Evolutionary conservation across 1,140 invertebrate genomes (phyloP).

Genomic region (Ips nitidus): DNA sequence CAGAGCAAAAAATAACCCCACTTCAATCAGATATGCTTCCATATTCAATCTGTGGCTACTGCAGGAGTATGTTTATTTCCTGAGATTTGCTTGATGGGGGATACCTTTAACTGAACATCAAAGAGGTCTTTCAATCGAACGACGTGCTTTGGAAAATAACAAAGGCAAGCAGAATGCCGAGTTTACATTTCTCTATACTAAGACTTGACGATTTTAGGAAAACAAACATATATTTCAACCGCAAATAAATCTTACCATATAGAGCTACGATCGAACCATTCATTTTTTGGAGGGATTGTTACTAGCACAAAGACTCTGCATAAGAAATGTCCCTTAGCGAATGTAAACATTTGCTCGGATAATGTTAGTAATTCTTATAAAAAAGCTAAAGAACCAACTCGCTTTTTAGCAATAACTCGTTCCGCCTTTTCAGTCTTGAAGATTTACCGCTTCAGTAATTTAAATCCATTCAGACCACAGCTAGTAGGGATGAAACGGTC

Average conservation of each 20-base stretch:
- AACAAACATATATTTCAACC: conserved; percentile 36
- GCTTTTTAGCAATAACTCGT: not conserved
- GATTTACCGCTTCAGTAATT: too few species aligned
- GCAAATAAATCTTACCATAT: conserved; percentile 34
- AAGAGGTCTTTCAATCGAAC: conserved; percentile 27
- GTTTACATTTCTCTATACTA: conserved; percentile 25
- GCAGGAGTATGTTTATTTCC: conserved; percentile 23
- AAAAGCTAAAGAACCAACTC: conserved; percentile 3
- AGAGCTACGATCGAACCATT: conserved; percentile 23
- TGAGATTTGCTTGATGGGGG: conserved; percentile 22
- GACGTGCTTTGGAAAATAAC: conserved; percentile 23
- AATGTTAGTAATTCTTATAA: conserved; percentile 20
- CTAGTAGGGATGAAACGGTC: conserved; percentile 4
- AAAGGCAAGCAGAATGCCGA: conserved; percentile 19
- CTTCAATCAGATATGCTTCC: conserved; percentile 31
- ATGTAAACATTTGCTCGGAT: conserved; percentile 20
- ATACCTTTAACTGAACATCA: conserved; percentile 31
- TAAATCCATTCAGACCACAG: too few species aligned
- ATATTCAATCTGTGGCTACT: conserved; percentile 30
- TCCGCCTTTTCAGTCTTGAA: too few species aligned
- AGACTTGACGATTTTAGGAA: conserved; percentile 30
- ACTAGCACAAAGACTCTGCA: conserved; percentile 11
- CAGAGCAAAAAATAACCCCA: conserved; percentile 17
- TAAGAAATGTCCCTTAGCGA: conserved; percentile 17
- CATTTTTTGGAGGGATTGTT: conserved; percentile 20